phyloP scores from a whole-genome alignment of 2,113 vertebrate species.

The Tetrax tetrax region DNA sequence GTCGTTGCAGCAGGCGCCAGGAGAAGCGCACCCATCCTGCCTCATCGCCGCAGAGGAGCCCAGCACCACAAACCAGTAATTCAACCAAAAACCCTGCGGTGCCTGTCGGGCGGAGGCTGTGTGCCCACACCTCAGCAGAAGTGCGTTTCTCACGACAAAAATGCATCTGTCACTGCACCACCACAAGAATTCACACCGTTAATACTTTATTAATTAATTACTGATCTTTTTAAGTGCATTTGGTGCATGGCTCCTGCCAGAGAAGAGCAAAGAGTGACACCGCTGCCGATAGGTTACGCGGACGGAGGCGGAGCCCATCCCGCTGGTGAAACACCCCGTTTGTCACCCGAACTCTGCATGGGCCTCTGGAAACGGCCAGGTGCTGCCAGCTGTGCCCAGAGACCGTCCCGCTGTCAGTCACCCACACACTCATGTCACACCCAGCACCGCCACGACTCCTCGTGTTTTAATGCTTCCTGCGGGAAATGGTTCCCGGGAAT shows the following conservation, averaged over 20 bases:
- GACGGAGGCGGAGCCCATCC: not conserved
- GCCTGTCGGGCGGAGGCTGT: not conserved
- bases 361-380: not conserved
- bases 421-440: not conserved
- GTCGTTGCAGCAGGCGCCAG: not conserved
- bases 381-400: not conserved
- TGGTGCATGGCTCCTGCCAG: not conserved
- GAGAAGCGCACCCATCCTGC: not conserved
- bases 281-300: not conserved
- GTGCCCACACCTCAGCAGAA: no score
- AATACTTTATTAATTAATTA: not conserved
- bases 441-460: no score
- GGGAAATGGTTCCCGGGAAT: rapidly evolving
- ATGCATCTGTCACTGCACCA: not conserved
- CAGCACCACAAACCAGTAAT: not conserved
- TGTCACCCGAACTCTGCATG: not conserved
- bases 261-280: not conserved
- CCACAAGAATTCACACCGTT: not conserved
- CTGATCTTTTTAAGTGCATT: not conserved
- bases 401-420: not conserved
- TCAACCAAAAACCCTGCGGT: not conserved
- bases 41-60: not conserved
- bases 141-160: not conserved
- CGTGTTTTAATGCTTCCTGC: no score
- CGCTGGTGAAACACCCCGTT: not conserved